Percentiles rank a stretch among this genome's conserved stretches.
Evolutionary conservation across 2,888 invertebrate genomes (phyloP).

Genomic region (Noctua janthe): DNA sequence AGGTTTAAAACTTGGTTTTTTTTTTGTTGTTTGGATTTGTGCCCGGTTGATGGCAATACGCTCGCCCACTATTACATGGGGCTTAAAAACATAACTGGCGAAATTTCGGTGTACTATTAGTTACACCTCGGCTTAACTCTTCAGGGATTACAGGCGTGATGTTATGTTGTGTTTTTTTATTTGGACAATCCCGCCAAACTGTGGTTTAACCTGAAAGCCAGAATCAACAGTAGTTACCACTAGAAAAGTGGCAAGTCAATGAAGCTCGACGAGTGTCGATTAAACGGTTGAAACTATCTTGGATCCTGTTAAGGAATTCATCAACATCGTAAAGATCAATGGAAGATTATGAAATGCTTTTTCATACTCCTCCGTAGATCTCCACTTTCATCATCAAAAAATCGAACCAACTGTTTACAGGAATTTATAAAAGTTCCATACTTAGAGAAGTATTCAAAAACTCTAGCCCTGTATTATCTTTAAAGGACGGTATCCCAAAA

Average conservation of each 20-base stretch:
- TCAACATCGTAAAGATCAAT: background rate
- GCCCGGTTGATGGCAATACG: too few relatives aligned
- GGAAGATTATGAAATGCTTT: background rate
- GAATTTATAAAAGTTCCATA: too few relatives aligned
- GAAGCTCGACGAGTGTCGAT: too few relatives aligned
- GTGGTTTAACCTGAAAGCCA: background rate
- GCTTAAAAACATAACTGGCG: too few relatives aligned
- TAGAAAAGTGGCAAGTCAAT: background rate
- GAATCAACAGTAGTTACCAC: background rate
- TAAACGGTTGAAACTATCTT: too few relatives aligned
- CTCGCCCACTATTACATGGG: too few relatives aligned
- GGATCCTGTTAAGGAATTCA: background rate
- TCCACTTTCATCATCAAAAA: background rate
- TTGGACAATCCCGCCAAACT: background rate
- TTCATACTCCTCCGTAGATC: too few relatives aligned
- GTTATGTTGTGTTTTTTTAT: background rate
- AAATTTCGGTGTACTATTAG: too few relatives aligned
- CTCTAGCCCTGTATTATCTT: background rate
- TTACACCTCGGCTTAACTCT: background rate
- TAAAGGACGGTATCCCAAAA: background rate
- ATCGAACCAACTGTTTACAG: background rate
- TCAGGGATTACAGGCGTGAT: background rate
- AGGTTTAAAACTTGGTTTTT: background rate
- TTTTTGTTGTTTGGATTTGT: too few relatives aligned
- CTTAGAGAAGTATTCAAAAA: background rate